A percentile compares a stretch with the other conserved stretches of the same genome.
These are phyloP conservation scores for Anoplophora glabripennis DNA, from an alignment of 1,140 invertebrate genomes.

Conservation along the genomic window DNA sequence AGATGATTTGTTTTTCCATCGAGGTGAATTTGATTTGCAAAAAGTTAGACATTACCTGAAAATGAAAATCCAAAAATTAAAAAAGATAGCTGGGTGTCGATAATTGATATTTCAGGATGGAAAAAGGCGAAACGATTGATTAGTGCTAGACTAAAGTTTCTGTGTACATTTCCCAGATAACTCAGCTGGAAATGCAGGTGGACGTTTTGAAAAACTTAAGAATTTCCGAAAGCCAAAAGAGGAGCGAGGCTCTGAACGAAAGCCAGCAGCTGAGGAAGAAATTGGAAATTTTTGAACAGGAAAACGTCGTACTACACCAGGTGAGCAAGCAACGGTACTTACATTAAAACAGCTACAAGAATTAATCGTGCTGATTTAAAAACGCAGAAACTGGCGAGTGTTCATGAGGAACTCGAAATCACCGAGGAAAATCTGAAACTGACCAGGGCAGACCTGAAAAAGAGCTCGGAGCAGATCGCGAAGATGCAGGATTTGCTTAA, in stretches of 20 bases:
- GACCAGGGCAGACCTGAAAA: conserved; percentile 7
- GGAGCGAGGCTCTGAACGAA: conserved; percentile 53
- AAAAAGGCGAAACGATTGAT: too few relatives aligned
- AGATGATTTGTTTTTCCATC: too few relatives aligned
- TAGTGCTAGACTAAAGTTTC: too few relatives aligned
- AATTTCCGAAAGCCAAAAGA: conserved; percentile 55
- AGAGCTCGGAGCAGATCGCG: conserved; percentile 4
- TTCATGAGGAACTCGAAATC: conserved; percentile 2
- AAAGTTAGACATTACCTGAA: too few relatives aligned
- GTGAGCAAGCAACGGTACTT: not conserved
- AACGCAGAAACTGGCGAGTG: conserved; percentile 2
- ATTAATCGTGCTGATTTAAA: too few relatives aligned
- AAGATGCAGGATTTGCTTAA: not conserved
- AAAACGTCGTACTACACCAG: conserved; percentile 16
- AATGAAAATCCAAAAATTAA: too few relatives aligned
- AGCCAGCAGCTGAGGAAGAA: conserved; percentile 53
- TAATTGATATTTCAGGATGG: too few relatives aligned
- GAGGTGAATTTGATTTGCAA: too few relatives aligned
- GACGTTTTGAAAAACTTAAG: conserved; percentile 56
- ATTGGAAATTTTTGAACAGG: conserved; percentile 32
- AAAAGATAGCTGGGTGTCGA: too few relatives aligned
- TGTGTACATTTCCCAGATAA: conserved; percentile 32
- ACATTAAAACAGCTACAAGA: too few relatives aligned
- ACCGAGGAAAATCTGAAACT: conserved; percentile 6
- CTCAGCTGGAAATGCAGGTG: conserved; percentile 57